Base-by-base conservation (phyloP, 1,140 invertebrate genomes). In the Phthorimaea operculella region DNA sequence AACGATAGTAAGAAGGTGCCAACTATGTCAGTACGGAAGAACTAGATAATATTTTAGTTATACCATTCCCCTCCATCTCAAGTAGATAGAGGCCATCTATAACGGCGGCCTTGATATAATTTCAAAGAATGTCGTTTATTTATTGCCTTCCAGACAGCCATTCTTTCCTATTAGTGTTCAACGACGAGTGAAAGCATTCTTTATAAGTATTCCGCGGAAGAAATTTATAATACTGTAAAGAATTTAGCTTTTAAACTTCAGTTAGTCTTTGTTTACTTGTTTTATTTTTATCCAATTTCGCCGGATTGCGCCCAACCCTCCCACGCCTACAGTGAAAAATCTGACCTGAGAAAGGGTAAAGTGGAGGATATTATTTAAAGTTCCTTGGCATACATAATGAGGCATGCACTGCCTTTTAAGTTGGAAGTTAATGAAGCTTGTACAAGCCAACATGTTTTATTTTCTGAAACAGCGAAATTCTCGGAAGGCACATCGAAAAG, bases 141-240 rank as follows among this genome's bases (percentile, higher is more conserved):
- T 47, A 47, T 47, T 4, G 14, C 44, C 44, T 47, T 3, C 44
- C 44, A 15, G 44, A 16, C n/a, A 17, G 44, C 44, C n/a, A 47
- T 47, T 47, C 44, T 47, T 47, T 16, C 44, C 44, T 47, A 47
- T 47, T 47, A 47, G 44, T 47, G 44, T 47, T 47, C 44, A 47
- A 17, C 16, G 44, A 47, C n/a, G 44, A 17, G 44, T 16, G 9
- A 47, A 47, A 17, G 44, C 44, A 47, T 47, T 47, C 44, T 47
- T 47, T 47, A 47, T 47, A 16, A 10, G n/a, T 39, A 28, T 39
- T 39, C 10, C 36, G 36, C 8, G 10, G 36, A 39, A 39, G n/a
- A 39, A 39, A 39, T 39, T 12, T 39, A 39, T 39, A 39, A 12
- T n/a, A 39, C 36, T 12, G 36, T 39, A 39, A 39, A n/a, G 36